phyloP scores from a whole-genome alignment of 2,797 vertebrate genomes.

The Echiichthys vipera region DNA sequence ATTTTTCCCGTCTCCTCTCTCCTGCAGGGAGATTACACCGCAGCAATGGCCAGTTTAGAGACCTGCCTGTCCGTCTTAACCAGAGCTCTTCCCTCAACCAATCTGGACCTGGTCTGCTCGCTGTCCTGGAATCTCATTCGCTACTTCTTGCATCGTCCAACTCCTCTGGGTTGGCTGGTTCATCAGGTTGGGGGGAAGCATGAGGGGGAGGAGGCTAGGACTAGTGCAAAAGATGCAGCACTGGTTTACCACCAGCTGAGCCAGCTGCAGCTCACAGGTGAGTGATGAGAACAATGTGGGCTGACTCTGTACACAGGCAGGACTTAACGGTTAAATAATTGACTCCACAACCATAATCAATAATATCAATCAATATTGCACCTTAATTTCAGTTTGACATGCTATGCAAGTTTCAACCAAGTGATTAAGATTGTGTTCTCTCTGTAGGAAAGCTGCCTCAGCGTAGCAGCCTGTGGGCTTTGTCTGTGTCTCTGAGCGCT shows the following conservation, averaged over 20 bases:
- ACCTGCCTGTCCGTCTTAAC: conserved; percentile 92
- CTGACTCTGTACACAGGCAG: background rate
- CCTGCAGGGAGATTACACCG: conserved; percentile 90
- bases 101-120: conserved; percentile 92
- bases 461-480: conserved; percentile 88
- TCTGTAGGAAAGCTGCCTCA: conserved; percentile 91
- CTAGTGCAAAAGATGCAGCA: conserved; percentile 92
- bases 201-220: conserved; percentile 93
- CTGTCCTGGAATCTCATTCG: conserved; percentile 97
- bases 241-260: conserved; percentile 94
- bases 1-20: background rate
- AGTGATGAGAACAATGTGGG: background rate
- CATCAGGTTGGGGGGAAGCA: conserved; percentile 91
- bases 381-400: background rate
- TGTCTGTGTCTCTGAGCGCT: conserved; percentile 93
- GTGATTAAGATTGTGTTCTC: background rate
- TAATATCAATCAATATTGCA: background rate
- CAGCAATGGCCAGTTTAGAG: conserved; percentile 90
- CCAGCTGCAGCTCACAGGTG: conserved; percentile 96
- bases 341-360: background rate
- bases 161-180: conserved; percentile 93
- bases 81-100: conserved; percentile 90
- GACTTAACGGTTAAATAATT: background rate
- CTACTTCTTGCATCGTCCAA: conserved; percentile 92
- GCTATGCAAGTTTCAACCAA: background rate